phyloP scores from a whole-genome alignment of 2,797 vertebrate genomes.

The Holocentrus rufus region DNA sequence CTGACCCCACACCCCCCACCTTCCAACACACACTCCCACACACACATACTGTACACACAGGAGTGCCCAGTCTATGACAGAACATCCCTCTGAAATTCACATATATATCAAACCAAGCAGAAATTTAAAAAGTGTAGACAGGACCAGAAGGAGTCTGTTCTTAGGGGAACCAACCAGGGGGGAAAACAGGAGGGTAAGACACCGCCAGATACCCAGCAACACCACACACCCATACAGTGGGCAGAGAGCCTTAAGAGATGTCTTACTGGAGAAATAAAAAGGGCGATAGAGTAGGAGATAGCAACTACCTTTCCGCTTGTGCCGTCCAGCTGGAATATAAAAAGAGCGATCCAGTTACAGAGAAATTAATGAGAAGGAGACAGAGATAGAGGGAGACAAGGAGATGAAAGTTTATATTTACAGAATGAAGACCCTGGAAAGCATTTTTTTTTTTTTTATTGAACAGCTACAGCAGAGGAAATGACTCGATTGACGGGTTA shows the following conservation, averaged over 20 bases:
- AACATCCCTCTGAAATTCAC: slow-evolving; percentile 55
- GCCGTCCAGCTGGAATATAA: slow-evolving; percentile 84
- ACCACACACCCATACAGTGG: slow-evolving; percentile 71
- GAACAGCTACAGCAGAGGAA: slow-evolving; percentile 30
- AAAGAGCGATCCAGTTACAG: slow-evolving; percentile 74
- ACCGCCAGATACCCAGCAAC: slow-evolving; percentile 61
- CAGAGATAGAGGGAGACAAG: neutral
- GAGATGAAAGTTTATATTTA: slow-evolving; percentile 50
- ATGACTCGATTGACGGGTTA: slow-evolving; percentile 33
- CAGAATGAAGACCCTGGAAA: slow-evolving; percentile 45
- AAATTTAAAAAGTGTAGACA: slow-evolving; percentile 52
- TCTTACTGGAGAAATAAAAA: slow-evolving; percentile 54
- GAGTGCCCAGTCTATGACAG: slow-evolving; percentile 46
- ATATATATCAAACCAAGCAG: slow-evolving; percentile 57
- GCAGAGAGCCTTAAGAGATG: slow-evolving; percentile 58
- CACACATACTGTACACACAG: slow-evolving; percentile 40
- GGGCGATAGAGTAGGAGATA: slow-evolving; percentile 71
- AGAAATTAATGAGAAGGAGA: slow-evolving; percentile 53
- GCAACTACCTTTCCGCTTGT: slow-evolving; percentile 83
- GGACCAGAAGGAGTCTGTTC: slow-evolving; percentile 24
- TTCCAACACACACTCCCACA: slow-evolving; percentile 31
- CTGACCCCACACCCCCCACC: slow-evolving; percentile 44
- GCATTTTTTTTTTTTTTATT: slow-evolving; percentile 55
- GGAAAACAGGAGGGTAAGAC: slow-evolving; percentile 62
- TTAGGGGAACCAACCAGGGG: slow-evolving; percentile 53